Base-by-base conservation (phyloP, 1,140 invertebrate genomes). In the Diorhabda elongata region DNA sequence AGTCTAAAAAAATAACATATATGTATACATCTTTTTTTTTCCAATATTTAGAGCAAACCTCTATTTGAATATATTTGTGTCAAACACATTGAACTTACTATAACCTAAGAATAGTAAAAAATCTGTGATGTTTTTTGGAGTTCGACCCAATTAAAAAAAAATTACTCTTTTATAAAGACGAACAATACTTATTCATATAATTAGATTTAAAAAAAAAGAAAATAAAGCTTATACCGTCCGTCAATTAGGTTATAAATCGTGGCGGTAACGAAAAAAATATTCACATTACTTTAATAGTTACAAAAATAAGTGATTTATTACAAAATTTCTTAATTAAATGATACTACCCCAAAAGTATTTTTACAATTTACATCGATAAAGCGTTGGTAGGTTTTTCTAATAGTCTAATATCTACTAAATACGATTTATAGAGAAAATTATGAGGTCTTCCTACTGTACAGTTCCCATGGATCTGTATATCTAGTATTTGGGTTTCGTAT, bases 91-190 rank as follows among this genome's bases (percentile, higher is more conserved):
- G 60, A 67, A 68, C 47, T 63, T 71, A 63, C 52, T 68, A 69
- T 68, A 64, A 71, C 70, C 70, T 71, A 71, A 71, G 70, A 69
- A 69, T 69, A 68, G 68, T 68, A 71, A 71, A 62, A 69, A 67
- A 71, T 71, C 70, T 71, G 70, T 71, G 70, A 71, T 71, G 70
- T 68, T 71, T 65, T 66, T 69, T 70, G 66, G 61, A 63, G 44
- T 63, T 44, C 41, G 45, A 63, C 68, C 64, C 64, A 69, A 69
- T 69, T 69, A 61, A 69, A 66, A 69, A 65, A 58, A 47, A 42
- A 62, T 47, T 60, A 69, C 45, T 52, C 47, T 52, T 52, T 52
- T 52, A 52, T 52, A 52, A 52, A 52, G 47, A 52, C 47, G 47
- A 52, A 52, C 47, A 68, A 62, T 57, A 57, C 67, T 61, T 61